Percentiles rank a stretch among this genome's conserved stretches.
These are phyloP conservation scores for Harpegnathos saltator DNA, from an alignment of 1,140 invertebrate species.

Conservation along the genomic window DNA sequence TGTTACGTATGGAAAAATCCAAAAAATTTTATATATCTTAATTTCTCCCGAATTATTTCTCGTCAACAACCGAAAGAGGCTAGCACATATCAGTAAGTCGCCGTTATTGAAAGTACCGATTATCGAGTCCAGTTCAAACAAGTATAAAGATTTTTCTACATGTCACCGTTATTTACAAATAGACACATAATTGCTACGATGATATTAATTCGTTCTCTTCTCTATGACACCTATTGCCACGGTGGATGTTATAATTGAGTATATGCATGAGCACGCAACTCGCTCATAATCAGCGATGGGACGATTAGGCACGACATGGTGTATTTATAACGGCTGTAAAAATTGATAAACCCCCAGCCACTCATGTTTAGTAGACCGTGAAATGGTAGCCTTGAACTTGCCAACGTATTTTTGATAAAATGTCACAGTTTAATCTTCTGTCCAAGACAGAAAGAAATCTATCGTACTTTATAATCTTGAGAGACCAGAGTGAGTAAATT, in stretches of 20 bases:
- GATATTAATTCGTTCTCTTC: slow-evolving; percentile 35
- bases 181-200: not conserved
- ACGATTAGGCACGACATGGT: slow-evolving; percentile 20
- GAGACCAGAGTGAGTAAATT: too few species aligned
- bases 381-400: slow-evolving; percentile 36
- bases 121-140: slow-evolving; percentile 9
- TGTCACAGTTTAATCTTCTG: not conserved
- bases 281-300: slow-evolving; percentile 26
- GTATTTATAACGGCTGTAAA: slow-evolving; percentile 34
- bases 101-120: not conserved
- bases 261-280: not conserved
- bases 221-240: not conserved
- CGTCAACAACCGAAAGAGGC: too few species aligned
- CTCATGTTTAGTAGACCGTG: not conserved
- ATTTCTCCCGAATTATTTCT: too few species aligned
- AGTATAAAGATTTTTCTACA: slow-evolving; percentile 46
- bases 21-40: too few species aligned
- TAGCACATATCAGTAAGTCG: too few species aligned
- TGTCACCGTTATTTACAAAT: not conserved
- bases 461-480: slow-evolving; percentile 4
- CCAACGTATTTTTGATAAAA: slow-evolving; percentile 30
- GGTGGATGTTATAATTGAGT: not conserved
- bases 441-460: not conserved
- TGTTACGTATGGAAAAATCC: too few species aligned
- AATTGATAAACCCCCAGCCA: slow-evolving; percentile 15